Evolutionary conservation across 92 coral and sea anemone species (phyloP).

Genomic region (Epizoanthus rinbou): DNA sequence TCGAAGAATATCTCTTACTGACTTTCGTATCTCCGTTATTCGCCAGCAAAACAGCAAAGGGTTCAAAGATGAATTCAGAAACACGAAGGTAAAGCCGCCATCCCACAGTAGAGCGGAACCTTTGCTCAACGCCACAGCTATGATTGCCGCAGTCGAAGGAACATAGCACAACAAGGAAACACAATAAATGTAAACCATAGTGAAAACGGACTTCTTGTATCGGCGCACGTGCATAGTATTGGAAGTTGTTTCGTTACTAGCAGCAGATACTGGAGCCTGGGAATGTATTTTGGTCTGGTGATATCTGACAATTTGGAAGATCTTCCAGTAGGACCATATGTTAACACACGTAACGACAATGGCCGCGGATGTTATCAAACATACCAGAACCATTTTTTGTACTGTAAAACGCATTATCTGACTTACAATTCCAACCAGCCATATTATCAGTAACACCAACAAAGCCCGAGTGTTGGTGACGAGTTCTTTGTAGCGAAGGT

Average conservation of each 20-base stretch:
- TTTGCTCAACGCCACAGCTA: background rate
- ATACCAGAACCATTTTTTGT: background rate
- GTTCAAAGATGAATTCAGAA: slow-evolving; percentile 14
- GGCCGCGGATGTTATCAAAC: background rate
- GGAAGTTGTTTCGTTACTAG: background rate
- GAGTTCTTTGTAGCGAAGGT: background rate
- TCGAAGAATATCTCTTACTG: slow-evolving; percentile 10
- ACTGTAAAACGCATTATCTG: slow-evolving; percentile 1
- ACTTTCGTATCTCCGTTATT: slow-evolving; percentile 17
- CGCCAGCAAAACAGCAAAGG: slow-evolving; percentile 15
- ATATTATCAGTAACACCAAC: background rate
- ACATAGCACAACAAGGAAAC: slow-evolving; percentile 9
- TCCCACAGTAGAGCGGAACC: background rate
- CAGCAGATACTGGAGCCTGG: background rate
- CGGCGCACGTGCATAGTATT: background rate
- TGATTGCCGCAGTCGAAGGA: background rate
- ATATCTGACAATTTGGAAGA: background rate
- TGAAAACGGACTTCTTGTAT: slow-evolving; percentile 3
- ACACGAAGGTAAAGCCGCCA: background rate
- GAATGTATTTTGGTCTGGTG: background rate
- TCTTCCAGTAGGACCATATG: slow-evolving; percentile 3
- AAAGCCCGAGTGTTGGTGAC: slow-evolving; percentile 10
- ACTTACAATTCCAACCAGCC: background rate
- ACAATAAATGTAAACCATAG: slow-evolving; percentile 7
- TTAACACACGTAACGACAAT: background rate